phyloP scores from a whole-genome alignment of 2,888 invertebrate genomes.

The Cabera pusaria region DNA sequence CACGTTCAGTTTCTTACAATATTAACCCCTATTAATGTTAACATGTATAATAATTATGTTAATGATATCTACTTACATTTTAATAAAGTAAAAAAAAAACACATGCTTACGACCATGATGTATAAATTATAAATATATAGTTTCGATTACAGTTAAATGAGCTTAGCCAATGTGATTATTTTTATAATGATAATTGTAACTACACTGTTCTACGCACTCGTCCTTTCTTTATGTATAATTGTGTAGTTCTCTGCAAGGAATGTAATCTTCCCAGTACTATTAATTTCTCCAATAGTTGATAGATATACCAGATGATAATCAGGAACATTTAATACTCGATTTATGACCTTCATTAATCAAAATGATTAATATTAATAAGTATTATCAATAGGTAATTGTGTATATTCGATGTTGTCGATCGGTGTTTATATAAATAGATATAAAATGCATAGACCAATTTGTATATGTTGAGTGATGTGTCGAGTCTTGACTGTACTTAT shows the following conservation, averaged over 20 bases:
- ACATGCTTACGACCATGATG: constrained; percentile 44
- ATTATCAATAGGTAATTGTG: constrained; percentile 53
- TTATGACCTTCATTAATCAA: constrained; percentile 27
- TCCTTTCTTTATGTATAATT: too few relatives aligned
- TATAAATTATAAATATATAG: constrained; percentile 16
- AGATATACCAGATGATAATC: constrained; percentile 1
- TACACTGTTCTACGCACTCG: constrained; percentile 10
- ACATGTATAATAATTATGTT: too few relatives aligned
- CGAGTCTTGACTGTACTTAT: constrained; percentile 4
- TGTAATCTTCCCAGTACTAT: background rate
- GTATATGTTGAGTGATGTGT: constrained; percentile 29
- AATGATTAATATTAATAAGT: constrained; percentile 14
- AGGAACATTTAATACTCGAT: constrained; percentile 11
- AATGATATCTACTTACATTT: background rate
- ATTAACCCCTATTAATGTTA: background rate
- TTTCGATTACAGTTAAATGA: constrained; percentile 30
- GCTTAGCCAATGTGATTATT: constrained; percentile 42
- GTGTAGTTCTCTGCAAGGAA: too few relatives aligned
- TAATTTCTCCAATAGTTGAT: constrained; percentile 22
- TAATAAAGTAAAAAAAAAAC: constrained; percentile 16
- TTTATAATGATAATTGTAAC: constrained; percentile 22
- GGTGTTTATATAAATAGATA: constrained; percentile 55
- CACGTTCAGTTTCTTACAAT: constrained; percentile 27
- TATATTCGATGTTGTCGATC: constrained; percentile 65
- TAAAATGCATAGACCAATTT: constrained; percentile 55